Conservation (phyloP, 2,113 vertebrate genomes). For the Vulpes lagopus region DNA sequence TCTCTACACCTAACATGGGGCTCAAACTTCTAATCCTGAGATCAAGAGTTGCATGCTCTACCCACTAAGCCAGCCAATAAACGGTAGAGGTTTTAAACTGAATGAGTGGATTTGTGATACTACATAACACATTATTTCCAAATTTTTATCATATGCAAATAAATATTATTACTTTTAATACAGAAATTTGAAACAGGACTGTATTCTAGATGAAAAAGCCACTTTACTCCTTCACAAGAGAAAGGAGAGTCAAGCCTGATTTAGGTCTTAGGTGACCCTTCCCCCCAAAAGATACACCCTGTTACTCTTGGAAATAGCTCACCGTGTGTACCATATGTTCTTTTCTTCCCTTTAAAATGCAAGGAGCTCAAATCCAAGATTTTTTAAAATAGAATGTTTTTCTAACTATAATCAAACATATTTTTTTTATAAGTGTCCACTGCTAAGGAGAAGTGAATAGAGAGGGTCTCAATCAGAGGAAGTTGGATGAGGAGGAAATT, state of each 20-base stretch:
- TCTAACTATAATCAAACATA: slow-evolving; percentile 24
- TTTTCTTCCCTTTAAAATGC: not conserved
- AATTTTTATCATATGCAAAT: not conserved
- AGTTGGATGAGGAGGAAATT: not conserved
- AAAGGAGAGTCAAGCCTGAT: not conserved
- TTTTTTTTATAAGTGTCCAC: not conserved
- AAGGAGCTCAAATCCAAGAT: not conserved
- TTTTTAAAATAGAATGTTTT: not conserved
- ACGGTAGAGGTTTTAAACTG: not conserved
- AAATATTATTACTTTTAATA: not conserved
- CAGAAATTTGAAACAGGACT: not conserved
- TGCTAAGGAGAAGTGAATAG: slow-evolving; percentile 16
- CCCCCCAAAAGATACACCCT: not conserved
- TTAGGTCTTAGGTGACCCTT: not conserved
- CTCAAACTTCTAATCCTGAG: not conserved
- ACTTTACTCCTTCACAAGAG: not conserved
- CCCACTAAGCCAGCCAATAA: not conserved
- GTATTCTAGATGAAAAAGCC: not conserved
- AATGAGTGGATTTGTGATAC: not conserved
- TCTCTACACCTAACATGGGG: not conserved
- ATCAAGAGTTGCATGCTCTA: not conserved
- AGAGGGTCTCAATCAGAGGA: not conserved
- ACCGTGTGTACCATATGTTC: not conserved
- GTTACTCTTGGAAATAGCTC: slow-evolving; percentile 9
- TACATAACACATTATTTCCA: not conserved